These are phyloP conservation scores for Steinernema hermaphroditum DNA, from an alignment of 2,888 invertebrate species.

Conservation along the genomic window DNA sequence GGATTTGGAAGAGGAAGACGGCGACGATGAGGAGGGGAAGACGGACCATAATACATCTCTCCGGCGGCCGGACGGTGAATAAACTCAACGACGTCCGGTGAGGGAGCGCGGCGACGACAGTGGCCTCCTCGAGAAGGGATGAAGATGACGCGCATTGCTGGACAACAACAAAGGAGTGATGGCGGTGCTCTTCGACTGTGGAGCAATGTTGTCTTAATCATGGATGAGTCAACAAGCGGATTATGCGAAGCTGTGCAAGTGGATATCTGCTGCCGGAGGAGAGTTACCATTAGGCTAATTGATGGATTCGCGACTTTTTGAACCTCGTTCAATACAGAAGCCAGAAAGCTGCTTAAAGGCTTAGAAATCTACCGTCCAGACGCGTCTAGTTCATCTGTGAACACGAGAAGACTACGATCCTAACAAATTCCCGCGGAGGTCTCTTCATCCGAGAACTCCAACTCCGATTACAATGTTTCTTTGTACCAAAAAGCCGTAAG, in stretches of 20 bases:
- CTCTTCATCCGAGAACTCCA: too few relatives aligned
- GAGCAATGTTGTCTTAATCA: neutral
- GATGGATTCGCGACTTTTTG: too few relatives aligned
- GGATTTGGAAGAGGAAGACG: neutral
- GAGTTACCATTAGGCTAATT: too few relatives aligned
- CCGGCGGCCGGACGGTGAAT: neutral
- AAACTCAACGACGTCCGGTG: constrained; percentile 13
- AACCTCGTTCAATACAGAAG: too few relatives aligned
- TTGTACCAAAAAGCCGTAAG: too few relatives aligned
- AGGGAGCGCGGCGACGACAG: neutral
- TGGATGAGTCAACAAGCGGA: constrained; percentile 10
- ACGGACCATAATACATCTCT: neutral
- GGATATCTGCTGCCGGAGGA: too few relatives aligned
- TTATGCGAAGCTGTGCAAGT: neutral
- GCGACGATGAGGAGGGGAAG: neutral
- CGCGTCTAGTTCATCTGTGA: too few relatives aligned
- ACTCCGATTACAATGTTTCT: too few relatives aligned
- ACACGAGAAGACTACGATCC: too few relatives aligned
- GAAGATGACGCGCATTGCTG: neutral
- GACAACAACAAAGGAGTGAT: constrained; percentile 6
- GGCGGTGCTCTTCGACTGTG: neutral
- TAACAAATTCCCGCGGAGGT: too few relatives aligned
- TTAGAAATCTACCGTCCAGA: too few relatives aligned
- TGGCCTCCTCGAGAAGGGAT: neutral
- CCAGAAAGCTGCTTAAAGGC: too few relatives aligned